Percentiles rank a stretch among this genome's conserved stretches.
phyloP scores from a whole-genome alignment of 2,797 vertebrate genomes.

The Gorsachius magnificus region DNA sequence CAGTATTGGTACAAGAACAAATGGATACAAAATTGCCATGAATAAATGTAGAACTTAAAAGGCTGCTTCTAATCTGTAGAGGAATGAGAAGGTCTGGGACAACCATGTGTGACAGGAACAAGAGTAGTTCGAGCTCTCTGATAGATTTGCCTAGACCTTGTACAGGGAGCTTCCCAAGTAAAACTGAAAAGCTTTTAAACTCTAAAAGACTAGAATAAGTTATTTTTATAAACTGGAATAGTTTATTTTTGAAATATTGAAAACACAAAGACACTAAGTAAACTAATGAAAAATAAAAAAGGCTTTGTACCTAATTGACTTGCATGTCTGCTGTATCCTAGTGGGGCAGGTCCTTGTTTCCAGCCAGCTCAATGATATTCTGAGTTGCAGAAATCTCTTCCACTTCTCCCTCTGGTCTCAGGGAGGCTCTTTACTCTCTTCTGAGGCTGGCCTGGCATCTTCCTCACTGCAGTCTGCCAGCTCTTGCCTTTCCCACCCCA shows the following conservation, averaged over 20 bases:
- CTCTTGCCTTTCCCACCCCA: background rate
- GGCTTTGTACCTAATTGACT: background rate
- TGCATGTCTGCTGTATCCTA: background rate
- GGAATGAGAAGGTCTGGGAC: background rate
- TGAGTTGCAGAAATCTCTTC: background rate
- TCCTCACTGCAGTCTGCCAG: background rate
- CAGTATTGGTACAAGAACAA: background rate
- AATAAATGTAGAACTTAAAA: background rate
- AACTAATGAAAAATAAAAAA: background rate
- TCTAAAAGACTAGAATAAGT: background rate
- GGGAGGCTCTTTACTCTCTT: background rate
- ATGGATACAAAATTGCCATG: background rate
- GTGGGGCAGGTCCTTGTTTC: background rate
- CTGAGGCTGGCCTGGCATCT: background rate
- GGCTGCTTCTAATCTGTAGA: background rate
- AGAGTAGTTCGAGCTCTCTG: background rate
- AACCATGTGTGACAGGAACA: background rate
- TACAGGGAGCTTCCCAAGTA: background rate
- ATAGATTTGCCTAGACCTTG: background rate
- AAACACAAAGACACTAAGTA: background rate
- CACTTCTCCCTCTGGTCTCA: background rate
- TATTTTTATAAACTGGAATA: background rate
- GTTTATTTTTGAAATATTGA: background rate
- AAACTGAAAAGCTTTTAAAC: background rate
- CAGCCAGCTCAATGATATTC: background rate